Evolutionary conservation across 2,888 invertebrate genomes (phyloP).

Genomic region (Odontomyia ornata): DNA sequence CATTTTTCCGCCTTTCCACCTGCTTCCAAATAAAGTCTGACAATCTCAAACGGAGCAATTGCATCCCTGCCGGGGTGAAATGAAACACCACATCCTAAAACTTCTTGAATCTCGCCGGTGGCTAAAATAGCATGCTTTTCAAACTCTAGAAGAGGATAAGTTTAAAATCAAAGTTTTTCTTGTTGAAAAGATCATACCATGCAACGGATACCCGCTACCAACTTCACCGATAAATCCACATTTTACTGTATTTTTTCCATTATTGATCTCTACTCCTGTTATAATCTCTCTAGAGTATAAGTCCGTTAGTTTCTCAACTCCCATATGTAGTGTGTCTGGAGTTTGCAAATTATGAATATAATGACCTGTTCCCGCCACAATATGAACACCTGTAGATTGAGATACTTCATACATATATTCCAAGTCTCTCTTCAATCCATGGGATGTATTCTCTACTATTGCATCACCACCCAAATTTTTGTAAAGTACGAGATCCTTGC

Average conservation of each 20-base stretch:
- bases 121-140: constrained; percentile 76
- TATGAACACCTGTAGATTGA: constrained; percentile 71
- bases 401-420: constrained; percentile 70
- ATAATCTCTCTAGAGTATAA: constrained; percentile 71
- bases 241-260: constrained; percentile 64
- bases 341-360: constrained; percentile 75
- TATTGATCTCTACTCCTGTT: constrained; percentile 63
- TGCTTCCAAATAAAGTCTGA: constrained; percentile 79
- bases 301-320: constrained; percentile 72
- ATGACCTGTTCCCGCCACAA: constrained; percentile 82
- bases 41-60: constrained; percentile 78
- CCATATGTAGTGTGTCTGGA: constrained; percentile 62
- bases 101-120: constrained; percentile 73
- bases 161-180: background rate
- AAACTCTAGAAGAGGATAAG: constrained; percentile 67
- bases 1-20: constrained; percentile 76
- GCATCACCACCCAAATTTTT: constrained; percentile 76
- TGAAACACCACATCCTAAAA: constrained; percentile 76
- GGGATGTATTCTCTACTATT: constrained; percentile 81
- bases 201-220: constrained; percentile 81
- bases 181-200: constrained; percentile 66
- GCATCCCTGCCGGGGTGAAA: constrained; percentile 81
- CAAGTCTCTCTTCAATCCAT: constrained; percentile 74
- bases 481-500: constrained; percentile 72
- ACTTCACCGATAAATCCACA: constrained; percentile 87